Percentiles rank a stretch among this genome's conserved stretches.
These are phyloP conservation scores for Conus ventricosus DNA, from an alignment of 1,140 invertebrate species.

Conservation along the genomic window DNA sequence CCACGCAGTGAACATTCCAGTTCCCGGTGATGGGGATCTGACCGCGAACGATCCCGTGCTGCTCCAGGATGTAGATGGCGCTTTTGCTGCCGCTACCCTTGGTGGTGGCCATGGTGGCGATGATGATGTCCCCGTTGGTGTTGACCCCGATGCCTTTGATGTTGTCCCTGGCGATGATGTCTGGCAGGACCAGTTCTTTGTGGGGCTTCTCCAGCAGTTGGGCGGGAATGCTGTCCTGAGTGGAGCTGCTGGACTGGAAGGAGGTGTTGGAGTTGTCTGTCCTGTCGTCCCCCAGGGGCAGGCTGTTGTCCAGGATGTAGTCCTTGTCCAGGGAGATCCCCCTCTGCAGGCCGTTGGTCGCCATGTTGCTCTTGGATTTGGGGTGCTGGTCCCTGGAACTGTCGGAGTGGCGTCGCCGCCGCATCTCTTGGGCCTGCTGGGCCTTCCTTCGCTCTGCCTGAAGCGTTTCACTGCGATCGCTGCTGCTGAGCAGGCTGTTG, in stretches of 20 bases:
- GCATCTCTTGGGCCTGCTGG: background rate
- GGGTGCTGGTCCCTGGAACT: background rate
- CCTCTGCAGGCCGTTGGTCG: background rate
- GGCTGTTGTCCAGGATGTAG: background rate
- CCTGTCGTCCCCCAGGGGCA: constrained; percentile 18
- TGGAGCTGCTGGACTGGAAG: constrained; percentile 40
- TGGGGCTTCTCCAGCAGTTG: constrained; percentile 54
- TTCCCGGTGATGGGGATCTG: constrained; percentile 58
- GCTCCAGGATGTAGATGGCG: constrained; percentile 65
- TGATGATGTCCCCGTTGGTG: constrained; percentile 62
- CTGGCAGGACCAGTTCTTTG: constrained; percentile 56
- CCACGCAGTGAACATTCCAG: constrained; percentile 65
- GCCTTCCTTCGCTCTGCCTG: constrained; percentile 41
- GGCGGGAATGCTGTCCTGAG: constrained; percentile 37
- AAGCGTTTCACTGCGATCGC: constrained; percentile 52
- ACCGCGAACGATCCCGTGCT: constrained; percentile 65
- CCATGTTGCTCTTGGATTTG: background rate
- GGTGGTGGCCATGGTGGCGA: constrained; percentile 54
- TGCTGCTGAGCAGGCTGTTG: constrained; percentile 56
- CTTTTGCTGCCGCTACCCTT: constrained; percentile 39
- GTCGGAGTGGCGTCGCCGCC: constrained; percentile 7
- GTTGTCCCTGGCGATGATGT: constrained; percentile 59
- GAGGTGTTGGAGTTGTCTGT: constrained; percentile 49
- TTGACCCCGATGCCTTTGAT: constrained; percentile 67
- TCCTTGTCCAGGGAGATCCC: background rate